phyloP scores from a whole-genome alignment of 2,113 vertebrate genomes.

The Tupaia tana region DNA sequence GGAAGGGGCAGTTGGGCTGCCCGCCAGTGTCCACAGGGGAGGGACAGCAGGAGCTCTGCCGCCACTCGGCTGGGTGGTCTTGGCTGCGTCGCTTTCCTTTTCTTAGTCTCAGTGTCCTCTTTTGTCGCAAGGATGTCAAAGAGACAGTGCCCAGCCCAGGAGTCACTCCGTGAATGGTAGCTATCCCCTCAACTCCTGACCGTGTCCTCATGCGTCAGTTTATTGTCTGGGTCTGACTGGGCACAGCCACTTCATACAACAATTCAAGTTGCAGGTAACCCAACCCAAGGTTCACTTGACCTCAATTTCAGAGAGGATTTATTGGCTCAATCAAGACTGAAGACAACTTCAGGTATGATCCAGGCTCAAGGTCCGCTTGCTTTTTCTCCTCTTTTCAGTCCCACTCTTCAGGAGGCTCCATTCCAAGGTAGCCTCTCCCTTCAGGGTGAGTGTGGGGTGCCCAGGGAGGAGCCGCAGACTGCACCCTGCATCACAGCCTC shows the following conservation, averaged over 20 bases:
- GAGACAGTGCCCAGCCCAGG: neutral
- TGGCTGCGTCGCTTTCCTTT: neutral
- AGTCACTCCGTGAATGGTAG: accelerated
- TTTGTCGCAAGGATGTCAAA: accelerated
- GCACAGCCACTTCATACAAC: neutral
- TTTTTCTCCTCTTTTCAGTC: neutral
- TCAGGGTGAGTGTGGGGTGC: neutral
- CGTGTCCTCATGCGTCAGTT: too few relatives aligned
- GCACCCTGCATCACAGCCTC: neutral
- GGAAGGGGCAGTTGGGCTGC: neutral
- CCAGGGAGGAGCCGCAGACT: neutral
- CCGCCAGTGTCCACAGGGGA: too few relatives aligned
- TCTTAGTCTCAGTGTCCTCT: neutral
- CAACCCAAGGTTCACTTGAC: neutral
- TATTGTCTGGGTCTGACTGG: neutral
- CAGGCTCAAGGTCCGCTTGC: neutral
- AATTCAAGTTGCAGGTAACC: neutral
- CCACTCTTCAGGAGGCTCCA: neutral
- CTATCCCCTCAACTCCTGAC: neutral
- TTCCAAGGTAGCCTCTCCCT: neutral
- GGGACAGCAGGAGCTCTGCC: neutral
- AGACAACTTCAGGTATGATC: neutral
- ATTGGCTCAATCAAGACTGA: neutral
- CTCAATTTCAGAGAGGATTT: too few relatives aligned
- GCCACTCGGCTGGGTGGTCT: neutral